Percentiles rank a stretch among this genome's conserved stretches.
phyloP scores from a whole-genome alignment of 1,140 invertebrate species.

The Cotesia typhae region DNA sequence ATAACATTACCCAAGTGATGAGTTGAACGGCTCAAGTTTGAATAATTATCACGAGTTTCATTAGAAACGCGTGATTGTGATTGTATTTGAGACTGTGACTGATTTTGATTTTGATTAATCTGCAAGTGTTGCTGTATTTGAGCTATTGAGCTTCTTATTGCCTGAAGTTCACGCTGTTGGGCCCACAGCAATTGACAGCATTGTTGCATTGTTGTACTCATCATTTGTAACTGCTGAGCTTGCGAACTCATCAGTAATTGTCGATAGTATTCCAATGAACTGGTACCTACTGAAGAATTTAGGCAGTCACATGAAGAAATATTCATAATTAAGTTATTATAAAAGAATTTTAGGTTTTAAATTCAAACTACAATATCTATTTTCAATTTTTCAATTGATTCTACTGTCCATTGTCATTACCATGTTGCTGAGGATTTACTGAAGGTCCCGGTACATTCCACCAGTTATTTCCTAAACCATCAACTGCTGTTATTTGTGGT shows the following conservation, averaged over 20 bases:
- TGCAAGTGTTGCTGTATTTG: slow-evolving; percentile 55
- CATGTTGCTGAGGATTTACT: slow-evolving; percentile 48
- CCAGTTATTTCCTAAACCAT: slow-evolving; percentile 49
- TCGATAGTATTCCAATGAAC: slow-evolving; percentile 54
- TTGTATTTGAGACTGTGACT: slow-evolving; percentile 13
- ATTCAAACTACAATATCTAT: background rate
- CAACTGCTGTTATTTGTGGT: slow-evolving; percentile 48
- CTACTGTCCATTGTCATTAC: slow-evolving; percentile 43
- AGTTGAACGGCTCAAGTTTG: slow-evolving; percentile 49
- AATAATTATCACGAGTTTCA: slow-evolving; percentile 51
- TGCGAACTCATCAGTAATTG: slow-evolving; percentile 66
- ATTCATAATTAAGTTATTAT: background rate
- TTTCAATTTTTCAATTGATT: slow-evolving; percentile 2
- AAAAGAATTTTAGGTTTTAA: background rate
- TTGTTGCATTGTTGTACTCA: slow-evolving; percentile 70
- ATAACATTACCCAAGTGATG: slow-evolving; percentile 49
- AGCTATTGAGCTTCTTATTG: slow-evolving; percentile 59
- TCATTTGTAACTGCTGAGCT: slow-evolving; percentile 70
- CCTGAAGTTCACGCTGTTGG: slow-evolving; percentile 70
- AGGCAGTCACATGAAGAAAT: background rate
- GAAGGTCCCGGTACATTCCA: slow-evolving; percentile 49
- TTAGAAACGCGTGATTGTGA: slow-evolving; percentile 28
- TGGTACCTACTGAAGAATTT: slow-evolving; percentile 38
- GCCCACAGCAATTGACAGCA: slow-evolving; percentile 72
- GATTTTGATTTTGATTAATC: slow-evolving; percentile 41